Evolutionary conservation across 2,113 vertebrate genomes (phyloP).

Genomic region (Genyomyrus donnyi): DNA sequence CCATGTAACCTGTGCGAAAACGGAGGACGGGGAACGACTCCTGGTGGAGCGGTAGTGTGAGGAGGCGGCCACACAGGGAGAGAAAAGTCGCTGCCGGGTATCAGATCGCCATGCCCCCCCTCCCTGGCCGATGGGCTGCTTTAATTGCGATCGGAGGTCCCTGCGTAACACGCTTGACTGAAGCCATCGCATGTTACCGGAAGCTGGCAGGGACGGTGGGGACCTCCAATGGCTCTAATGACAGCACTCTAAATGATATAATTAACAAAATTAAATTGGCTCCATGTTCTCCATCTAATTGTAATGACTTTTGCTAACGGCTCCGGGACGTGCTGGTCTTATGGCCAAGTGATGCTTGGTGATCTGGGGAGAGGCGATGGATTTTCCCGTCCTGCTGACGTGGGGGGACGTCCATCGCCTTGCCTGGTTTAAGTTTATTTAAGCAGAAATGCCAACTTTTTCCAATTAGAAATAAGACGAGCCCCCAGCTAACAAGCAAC

Average conservation of each 20-base stretch:
- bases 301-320: conserved; percentile 1
- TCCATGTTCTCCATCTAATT: conserved; percentile 5
- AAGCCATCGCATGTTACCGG: neutral
- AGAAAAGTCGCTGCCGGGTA: neutral
- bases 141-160: neutral
- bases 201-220: neutral
- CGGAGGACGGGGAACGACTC: neutral
- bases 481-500: no score
- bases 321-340: neutral
- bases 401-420: neutral
- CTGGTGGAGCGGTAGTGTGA: neutral
- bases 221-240: neutral
- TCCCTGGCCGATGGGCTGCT: neutral
- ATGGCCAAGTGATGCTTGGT: neutral
- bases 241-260: neutral
- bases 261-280: conserved; percentile 7
- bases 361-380: neutral
- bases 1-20: neutral
- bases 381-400: neutral
- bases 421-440: neutral
- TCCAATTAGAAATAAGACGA: neutral
- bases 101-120: neutral
- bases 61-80: neutral
- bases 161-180: neutral
- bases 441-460: neutral